These are phyloP conservation scores for Rhegmatorhina hoffmannsi DNA, from an alignment of 2,113 vertebrate genomes.

Conservation along the genomic window DNA sequence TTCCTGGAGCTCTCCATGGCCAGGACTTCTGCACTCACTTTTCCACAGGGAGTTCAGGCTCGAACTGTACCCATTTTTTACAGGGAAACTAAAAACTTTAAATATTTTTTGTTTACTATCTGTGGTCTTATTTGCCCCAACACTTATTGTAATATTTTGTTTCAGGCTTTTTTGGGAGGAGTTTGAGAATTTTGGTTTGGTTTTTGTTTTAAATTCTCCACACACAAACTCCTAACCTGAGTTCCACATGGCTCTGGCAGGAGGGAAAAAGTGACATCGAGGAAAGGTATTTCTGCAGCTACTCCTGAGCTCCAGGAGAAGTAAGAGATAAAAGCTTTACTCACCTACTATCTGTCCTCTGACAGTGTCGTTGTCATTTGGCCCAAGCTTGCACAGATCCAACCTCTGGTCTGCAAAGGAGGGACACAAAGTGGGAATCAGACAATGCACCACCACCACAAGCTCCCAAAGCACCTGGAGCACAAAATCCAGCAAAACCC, in stretches of 20 bases:
- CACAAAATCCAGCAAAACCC: constrained; percentile 14
- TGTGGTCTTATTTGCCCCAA: not conserved
- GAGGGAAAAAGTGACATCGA: not conserved
- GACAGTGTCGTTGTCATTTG: constrained; percentile 95
- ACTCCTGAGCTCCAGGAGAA: not conserved
- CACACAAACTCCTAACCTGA: not conserved
- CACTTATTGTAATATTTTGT: not conserved
- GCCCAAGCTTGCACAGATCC: constrained; percentile 94
- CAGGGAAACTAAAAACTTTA: not conserved
- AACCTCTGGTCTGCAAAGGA: constrained; percentile 88
- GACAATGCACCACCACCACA: not conserved
- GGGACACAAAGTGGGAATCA: not conserved
- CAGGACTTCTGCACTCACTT: not conserved
- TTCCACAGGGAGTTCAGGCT: not conserved
- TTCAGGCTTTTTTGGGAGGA: accelerated
- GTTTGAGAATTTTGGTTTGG: not conserved
- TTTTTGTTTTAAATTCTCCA: not conserved
- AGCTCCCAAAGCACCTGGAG: not conserved
- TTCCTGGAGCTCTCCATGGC: not conserved
- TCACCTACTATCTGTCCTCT: constrained; percentile 97
- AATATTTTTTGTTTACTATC: not conserved
- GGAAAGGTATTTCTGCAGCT: not conserved
- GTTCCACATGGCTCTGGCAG: not conserved
- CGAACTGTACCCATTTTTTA: not conserved
- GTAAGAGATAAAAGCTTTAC: constrained; percentile 50